These are phyloP conservation scores for Centropus bengalensis DNA, from an alignment of 2,113 vertebrate genomes.

Conservation along the genomic window DNA sequence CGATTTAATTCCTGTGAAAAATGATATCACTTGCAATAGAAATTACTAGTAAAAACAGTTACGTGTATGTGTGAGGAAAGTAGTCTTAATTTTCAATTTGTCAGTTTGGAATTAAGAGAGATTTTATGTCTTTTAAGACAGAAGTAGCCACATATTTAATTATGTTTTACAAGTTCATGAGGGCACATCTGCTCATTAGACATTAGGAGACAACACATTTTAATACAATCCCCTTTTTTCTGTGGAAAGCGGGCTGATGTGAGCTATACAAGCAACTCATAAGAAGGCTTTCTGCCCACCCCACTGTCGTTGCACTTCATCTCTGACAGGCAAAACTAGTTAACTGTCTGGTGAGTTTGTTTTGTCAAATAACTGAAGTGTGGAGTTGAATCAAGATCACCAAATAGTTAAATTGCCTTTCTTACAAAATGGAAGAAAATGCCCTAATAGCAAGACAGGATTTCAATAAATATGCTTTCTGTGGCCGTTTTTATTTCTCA, in stretches of 20 bases:
- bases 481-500: not conserved
- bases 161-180: not conserved
- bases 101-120: not conserved
- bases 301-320: not conserved
- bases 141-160: not conserved
- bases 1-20: not conserved
- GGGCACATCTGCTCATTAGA: not conserved
- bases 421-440: not conserved
- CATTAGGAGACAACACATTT: not conserved
- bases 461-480: not conserved
- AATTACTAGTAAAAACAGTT: not conserved
- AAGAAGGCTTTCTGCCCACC: rapidly evolving
- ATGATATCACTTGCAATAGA: not conserved
- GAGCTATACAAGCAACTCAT: not conserved
- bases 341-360: not conserved
- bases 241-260: not conserved
- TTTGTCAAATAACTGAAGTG: not conserved
- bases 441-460: not conserved
- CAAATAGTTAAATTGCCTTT: not conserved
- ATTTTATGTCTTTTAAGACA: not conserved
- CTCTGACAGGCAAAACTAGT: not conserved
- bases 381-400: not conserved
- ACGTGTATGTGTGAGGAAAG: rapidly evolving
- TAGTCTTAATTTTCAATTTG: not conserved
- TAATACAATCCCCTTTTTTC: not conserved